Percentiles rank a stretch among this genome's conserved stretches.
phyloP scores from a whole-genome alignment of 2,888 invertebrate species.

The Cylindroiulus punctatus region DNA sequence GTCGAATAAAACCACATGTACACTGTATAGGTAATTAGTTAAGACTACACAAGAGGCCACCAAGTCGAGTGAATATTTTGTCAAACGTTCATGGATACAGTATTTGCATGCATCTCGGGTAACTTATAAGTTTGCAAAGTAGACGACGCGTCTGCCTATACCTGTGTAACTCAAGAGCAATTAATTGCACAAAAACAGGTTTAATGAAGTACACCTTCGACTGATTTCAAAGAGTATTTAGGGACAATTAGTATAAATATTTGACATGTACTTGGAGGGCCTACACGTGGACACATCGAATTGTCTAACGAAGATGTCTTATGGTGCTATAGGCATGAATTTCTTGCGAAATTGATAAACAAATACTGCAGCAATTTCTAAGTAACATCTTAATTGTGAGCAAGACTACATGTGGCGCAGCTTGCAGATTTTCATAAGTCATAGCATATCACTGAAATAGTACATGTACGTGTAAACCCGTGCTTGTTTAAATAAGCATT shows the following conservation, averaged over 20 bases:
- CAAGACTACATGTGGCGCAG: neutral
- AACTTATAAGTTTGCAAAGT: neutral
- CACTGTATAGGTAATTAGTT: too few relatives aligned
- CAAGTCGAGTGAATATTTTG: too few relatives aligned
- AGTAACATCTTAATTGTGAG: neutral
- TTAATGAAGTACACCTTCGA: neutral
- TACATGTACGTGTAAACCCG: neutral
- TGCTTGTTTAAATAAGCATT: neutral
- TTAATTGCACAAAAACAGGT: neutral
- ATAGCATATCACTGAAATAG: neutral
- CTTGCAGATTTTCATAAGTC: neutral
- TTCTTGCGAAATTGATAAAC: neutral
- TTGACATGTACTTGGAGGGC: neutral
- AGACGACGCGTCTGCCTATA: neutral
- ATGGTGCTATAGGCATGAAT: neutral
- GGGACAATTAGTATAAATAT: neutral
- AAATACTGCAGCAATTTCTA: neutral
- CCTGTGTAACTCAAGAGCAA: neutral
- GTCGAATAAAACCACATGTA: too few relatives aligned
- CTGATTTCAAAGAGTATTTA: neutral
- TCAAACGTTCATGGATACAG: too few relatives aligned
- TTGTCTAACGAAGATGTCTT: neutral
- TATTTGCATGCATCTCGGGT: too few relatives aligned
- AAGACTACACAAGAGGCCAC: too few relatives aligned
- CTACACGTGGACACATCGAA: neutral